phyloP scores from a whole-genome alignment of 2,797 vertebrate species.

The Dicrostonyx torquatus region DNA sequence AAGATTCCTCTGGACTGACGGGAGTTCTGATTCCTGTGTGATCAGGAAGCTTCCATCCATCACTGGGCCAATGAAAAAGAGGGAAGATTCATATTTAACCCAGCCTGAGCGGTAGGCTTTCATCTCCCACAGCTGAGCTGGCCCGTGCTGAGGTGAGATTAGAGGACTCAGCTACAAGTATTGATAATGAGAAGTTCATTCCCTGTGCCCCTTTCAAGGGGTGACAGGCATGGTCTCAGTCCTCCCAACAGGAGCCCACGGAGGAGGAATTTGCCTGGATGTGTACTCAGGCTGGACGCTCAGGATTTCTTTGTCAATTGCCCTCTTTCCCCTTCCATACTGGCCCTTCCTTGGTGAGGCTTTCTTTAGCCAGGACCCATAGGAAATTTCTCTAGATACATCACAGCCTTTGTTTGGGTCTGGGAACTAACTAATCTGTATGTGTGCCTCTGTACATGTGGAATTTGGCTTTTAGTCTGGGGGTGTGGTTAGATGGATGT shows the following conservation, averaged over 20 bases:
- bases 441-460: neutral
- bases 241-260: neutral
- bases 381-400: neutral
- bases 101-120: neutral
- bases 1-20: neutral
- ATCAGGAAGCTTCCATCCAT: neutral
- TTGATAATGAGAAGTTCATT: neutral
- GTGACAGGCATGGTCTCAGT: neutral
- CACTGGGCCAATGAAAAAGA: neutral
- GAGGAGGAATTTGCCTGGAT: neutral
- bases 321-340: neutral
- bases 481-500: neutral
- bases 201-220: neutral
- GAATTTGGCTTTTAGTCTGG: neutral
- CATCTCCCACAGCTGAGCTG: neutral
- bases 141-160: neutral
- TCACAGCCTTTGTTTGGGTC: neutral
- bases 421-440: neutral
- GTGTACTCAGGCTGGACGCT: neutral
- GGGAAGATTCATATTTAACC: neutral
- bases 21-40: constrained; percentile 26
- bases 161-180: neutral
- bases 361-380: constrained; percentile 11
- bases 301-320: neutral
- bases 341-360: neutral